phyloP scores from a whole-genome alignment of 2,113 vertebrate species.

The Thinocorus orbignyianus region DNA sequence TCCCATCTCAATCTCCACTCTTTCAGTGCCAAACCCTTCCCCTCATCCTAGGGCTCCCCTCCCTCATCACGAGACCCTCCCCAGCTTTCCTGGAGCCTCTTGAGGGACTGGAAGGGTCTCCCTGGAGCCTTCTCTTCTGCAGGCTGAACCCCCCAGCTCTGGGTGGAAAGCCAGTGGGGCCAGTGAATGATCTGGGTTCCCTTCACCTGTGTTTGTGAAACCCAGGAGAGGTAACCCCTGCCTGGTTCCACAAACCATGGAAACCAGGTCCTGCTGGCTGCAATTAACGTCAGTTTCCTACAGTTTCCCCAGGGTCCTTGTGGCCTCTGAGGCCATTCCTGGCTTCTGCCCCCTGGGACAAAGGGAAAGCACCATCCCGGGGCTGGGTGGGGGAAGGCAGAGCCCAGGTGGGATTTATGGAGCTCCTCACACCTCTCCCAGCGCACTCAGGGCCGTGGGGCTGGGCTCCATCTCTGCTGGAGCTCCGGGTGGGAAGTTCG shows the following conservation, averaged over 20 bases:
- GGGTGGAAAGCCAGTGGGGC: rapidly evolving
- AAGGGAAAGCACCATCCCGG: rapidly evolving
- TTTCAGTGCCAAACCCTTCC: too few species aligned
- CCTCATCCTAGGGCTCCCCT: too few species aligned
- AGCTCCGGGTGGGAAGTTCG: slow-evolving; percentile 50
- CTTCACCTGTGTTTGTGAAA: not conserved
- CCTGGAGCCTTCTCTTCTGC: too few species aligned
- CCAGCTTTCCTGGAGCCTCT: too few species aligned
- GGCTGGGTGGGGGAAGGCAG: rapidly evolving
- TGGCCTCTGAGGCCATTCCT: rapidly evolving
- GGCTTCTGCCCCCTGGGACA: not conserved
- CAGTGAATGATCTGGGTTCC: rapidly evolving
- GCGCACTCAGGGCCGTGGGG: not conserved
- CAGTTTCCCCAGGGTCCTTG: rapidly evolving
- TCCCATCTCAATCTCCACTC: too few species aligned
- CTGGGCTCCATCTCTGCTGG: slow-evolving; percentile 18
- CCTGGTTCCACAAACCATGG: rapidly evolving
- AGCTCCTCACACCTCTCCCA: not conserved
- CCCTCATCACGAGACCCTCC: too few species aligned
- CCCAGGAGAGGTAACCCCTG: not conserved
- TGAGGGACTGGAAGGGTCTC: too few species aligned
- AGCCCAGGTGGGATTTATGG: not conserved
- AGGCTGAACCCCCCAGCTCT: too few species aligned
- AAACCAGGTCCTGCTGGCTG: rapidly evolving
- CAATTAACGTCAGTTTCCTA: too few species aligned